A percentile compares a stretch with the other conserved stretches of the same genome.
These are phyloP conservation scores for Nothocercus julius DNA, from an alignment of 2,113 vertebrate genomes.

Conservation along the genomic window DNA sequence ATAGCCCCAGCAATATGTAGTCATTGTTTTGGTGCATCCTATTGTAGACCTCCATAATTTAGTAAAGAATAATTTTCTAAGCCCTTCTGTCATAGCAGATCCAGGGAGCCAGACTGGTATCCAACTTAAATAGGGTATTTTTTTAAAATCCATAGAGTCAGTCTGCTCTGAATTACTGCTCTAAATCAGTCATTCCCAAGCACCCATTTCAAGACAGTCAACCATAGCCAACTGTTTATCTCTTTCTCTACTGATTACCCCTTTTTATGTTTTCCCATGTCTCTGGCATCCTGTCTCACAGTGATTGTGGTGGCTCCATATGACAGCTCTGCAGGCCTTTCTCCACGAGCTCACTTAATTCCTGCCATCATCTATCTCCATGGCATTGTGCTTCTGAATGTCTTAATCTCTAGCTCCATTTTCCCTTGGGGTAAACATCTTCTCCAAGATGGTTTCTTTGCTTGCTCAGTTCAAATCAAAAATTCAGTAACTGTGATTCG, in stretches of 20 bases:
- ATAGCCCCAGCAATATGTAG: background rate
- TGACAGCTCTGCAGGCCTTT: background rate
- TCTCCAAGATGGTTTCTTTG: background rate
- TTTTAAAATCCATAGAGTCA: background rate
- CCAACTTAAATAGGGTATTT: background rate
- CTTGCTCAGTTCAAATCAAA: constrained; percentile 21
- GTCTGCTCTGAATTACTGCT: background rate
- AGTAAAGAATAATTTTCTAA: background rate
- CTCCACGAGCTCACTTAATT: background rate
- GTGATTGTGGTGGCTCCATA: constrained; percentile 3
- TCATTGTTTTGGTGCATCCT: background rate
- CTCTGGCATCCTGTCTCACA: background rate
- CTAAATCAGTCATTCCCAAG: background rate
- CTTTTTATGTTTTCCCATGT: background rate
- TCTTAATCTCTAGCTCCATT: constrained; percentile 11
- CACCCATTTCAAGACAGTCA: background rate
- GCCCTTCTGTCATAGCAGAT: background rate
- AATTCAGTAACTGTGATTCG: constrained; percentile 15
- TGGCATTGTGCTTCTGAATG: background rate
- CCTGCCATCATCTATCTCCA: constrained; percentile 27
- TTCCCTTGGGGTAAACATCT: constrained; percentile 20
- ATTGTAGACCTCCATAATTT: background rate
- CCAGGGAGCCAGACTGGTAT: background rate
- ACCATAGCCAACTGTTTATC: background rate
- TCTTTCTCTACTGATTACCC: background rate